Evolutionary conservation across 2,888 invertebrate genomes (phyloP).

Genomic region (Buathra laborator): DNA sequence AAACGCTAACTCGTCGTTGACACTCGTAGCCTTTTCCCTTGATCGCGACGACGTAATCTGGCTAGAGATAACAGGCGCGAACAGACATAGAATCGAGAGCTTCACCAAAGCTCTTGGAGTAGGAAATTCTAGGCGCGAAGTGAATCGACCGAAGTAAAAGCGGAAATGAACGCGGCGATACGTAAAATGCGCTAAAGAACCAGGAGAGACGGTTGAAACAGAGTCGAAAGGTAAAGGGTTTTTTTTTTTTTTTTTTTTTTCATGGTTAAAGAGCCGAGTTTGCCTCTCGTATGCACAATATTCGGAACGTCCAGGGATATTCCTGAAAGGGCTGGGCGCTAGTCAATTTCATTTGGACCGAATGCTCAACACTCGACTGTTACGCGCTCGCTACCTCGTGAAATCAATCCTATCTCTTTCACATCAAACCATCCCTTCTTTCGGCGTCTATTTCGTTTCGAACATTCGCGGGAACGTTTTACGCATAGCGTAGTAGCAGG

Average conservation of each 20-base stretch:
- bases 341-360: slow-evolving; percentile 33
- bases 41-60: slow-evolving; percentile 43
- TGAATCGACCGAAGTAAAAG: slow-evolving; percentile 2
- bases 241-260: slow-evolving; percentile 40
- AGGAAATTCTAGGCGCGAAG: not conserved
- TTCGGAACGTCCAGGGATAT: slow-evolving; percentile 30
- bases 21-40: slow-evolving; percentile 38
- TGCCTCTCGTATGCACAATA: slow-evolving; percentile 3
- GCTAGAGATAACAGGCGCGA: slow-evolving; percentile 41
- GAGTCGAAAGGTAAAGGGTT: slow-evolving; percentile 26
- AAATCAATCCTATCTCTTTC: slow-evolving; percentile 33
- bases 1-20: slow-evolving; percentile 32
- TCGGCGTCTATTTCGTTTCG: slow-evolving; percentile 36
- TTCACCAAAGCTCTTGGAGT: not conserved
- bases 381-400: not conserved
- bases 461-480: slow-evolving; percentile 40
- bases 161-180: slow-evolving; percentile 6
- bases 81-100: not conserved
- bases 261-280: not conserved
- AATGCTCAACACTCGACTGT: slow-evolving; percentile 7
- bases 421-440: slow-evolving; percentile 8
- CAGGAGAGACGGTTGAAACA: slow-evolving; percentile 1
- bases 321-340: slow-evolving; percentile 25
- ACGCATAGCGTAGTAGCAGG: slow-evolving; percentile 11
- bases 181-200: slow-evolving; percentile 12